phyloP scores from a whole-genome alignment of 2,888 invertebrate species.

The Apamea epomidion region DNA sequence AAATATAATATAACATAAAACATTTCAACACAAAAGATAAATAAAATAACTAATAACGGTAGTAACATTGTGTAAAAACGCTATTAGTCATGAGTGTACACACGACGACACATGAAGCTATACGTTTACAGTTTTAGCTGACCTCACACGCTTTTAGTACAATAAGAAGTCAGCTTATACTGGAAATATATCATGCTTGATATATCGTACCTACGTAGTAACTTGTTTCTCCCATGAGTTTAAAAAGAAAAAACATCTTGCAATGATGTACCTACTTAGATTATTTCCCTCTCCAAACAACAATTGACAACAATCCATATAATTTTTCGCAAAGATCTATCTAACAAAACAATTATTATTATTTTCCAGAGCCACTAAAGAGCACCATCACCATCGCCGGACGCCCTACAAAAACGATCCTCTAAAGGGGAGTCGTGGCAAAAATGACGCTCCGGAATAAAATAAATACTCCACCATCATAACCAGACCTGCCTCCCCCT shows the following conservation, averaged over 20 bases:
- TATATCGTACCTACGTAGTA: no score
- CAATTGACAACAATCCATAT: background rate
- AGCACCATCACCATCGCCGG: constrained; percentile 75
- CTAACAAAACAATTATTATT: constrained; percentile 40
- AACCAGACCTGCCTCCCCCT: constrained; percentile 68
- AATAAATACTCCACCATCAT: constrained; percentile 80
- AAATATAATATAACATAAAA: no score
- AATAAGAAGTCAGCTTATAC: no score
- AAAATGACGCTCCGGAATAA: constrained; percentile 87
- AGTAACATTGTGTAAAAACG: no score
- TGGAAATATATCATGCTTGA: no score
- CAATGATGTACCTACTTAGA: no score
- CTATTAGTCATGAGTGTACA: no score
- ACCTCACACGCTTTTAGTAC: no score
- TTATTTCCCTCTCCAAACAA: background rate
- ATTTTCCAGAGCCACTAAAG: constrained; percentile 75
- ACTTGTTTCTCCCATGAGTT: background rate
- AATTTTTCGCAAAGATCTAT: background rate
- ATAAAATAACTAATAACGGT: no score
- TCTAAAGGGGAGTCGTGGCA: constrained; percentile 84
- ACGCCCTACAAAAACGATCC: constrained; percentile 82
- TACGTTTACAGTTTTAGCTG: no score
- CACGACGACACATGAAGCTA: no score
- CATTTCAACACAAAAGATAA: no score
- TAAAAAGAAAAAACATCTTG: background rate